Percentiles rank a stretch among this genome's conserved stretches.
These are phyloP conservation scores for Chloropsis hardwickii DNA, from an alignment of 2,113 vertebrate genomes.

Conservation along the genomic window DNA sequence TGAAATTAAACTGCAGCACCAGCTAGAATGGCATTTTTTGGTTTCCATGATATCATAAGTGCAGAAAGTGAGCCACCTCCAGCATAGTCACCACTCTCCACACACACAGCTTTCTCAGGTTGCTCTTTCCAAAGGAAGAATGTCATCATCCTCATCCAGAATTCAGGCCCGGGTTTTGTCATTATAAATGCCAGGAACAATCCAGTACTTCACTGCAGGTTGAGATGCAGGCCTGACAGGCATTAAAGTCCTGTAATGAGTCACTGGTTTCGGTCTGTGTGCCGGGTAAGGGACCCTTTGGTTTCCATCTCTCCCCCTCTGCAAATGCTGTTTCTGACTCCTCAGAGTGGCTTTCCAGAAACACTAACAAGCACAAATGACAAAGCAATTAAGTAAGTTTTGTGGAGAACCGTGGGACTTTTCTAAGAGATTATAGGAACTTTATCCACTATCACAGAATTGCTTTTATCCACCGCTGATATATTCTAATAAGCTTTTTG, in stretches of 20 bases:
- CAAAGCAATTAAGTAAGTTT: slow-evolving; percentile 12
- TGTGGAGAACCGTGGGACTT: slow-evolving; percentile 21
- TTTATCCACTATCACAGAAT: background rate
- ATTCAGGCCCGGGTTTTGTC: background rate
- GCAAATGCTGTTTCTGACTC: background rate
- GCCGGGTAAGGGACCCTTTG: background rate
- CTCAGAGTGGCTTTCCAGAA: background rate
- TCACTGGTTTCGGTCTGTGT: background rate
- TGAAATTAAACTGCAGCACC: background rate
- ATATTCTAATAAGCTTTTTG: background rate
- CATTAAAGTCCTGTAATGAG: background rate
- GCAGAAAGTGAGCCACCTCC: background rate
- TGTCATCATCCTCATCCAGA: background rate
- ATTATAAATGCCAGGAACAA: background rate
- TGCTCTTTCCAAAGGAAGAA: background rate
- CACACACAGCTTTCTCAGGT: background rate
- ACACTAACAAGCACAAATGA: background rate
- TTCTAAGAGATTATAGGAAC: background rate
- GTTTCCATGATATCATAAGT: background rate
- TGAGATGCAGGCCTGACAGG: background rate
- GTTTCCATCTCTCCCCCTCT: background rate
- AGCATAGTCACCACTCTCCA: background rate
- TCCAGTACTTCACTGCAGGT: background rate
- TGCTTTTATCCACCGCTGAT: background rate
- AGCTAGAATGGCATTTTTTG: background rate